Percentiles rank a stretch among this genome's conserved stretches.
Evolutionary conservation across 2,888 invertebrate genomes (phyloP).

Genomic region (Eueremaeus valkanovi): DNA sequence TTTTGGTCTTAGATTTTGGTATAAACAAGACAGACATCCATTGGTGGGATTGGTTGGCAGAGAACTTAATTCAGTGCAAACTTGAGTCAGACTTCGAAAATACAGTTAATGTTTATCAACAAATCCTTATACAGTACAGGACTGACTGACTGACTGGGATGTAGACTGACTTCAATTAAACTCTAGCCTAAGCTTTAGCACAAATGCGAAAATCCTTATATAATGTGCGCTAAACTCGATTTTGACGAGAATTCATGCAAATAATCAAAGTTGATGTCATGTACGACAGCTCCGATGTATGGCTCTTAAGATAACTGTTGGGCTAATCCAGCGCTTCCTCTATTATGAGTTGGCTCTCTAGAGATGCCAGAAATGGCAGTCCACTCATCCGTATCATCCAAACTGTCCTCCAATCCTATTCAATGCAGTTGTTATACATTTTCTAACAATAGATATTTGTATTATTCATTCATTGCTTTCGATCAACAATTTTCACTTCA

Average conservation of each 20-base stretch:
- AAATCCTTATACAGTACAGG: background rate
- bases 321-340: background rate
- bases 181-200: background rate
- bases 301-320: slow-evolving; percentile 18
- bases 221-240: background rate
- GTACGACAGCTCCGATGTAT: background rate
- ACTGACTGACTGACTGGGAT: background rate
- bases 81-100: no score
- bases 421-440: background rate
- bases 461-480: background rate
- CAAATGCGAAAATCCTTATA: background rate
- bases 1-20: no score
- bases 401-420: background rate
- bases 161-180: background rate
- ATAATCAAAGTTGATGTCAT: slow-evolving; percentile 21
- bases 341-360: slow-evolving; percentile 3
- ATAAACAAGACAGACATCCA: no score
- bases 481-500: background rate
- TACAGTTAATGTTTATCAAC: background rate
- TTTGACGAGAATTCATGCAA: background rate
- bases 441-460: background rate
- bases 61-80: no score
- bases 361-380: slow-evolving; percentile 7
- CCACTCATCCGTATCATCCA: background rate
- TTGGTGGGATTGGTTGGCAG: no score